Percentiles rank a stretch among this genome's conserved stretches.
These are phyloP conservation scores for Drosophila busckii DNA, from an alignment of 1,140 invertebrate species.

Conservation along the genomic window DNA sequence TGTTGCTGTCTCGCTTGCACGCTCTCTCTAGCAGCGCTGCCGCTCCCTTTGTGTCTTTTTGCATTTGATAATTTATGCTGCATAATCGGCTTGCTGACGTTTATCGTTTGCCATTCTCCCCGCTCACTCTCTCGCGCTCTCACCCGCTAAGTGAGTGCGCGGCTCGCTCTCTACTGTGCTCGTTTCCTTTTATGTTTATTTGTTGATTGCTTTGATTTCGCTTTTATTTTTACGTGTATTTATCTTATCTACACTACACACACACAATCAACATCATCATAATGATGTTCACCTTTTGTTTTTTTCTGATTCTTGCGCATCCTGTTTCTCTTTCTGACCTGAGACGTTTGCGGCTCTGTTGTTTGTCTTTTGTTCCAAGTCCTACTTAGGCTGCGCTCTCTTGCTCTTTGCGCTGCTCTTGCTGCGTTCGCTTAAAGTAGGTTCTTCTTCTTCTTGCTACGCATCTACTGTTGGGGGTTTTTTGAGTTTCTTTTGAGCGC, in stretches of 20 bases:
- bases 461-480: neutral
- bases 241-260: slow-evolving; percentile 18
- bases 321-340: slow-evolving; percentile 60
- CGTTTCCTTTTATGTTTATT: slow-evolving; percentile 74
- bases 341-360: slow-evolving; percentile 15
- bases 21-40: slow-evolving; percentile 4
- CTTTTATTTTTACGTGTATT: slow-evolving; percentile 46
- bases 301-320: slow-evolving; percentile 58
- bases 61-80: slow-evolving; percentile 74
- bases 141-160: neutral
- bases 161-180: slow-evolving; percentile 35
- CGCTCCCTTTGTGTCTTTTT: slow-evolving; percentile 61
- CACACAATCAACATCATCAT: too few relatives aligned
- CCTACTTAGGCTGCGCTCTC: slow-evolving; percentile 37
- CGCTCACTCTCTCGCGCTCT: neutral
- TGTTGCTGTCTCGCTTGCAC: slow-evolving; percentile 4
- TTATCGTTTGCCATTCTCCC: slow-evolving; percentile 61
- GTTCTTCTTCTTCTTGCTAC: slow-evolving; percentile 29
- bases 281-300: slow-evolving; percentile 64
- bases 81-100: slow-evolving; percentile 71
- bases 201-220: slow-evolving; percentile 73
- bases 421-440: slow-evolving; percentile 38
- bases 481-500: slow-evolving; percentile 44
- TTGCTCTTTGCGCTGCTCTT: neutral
- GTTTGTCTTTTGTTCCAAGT: slow-evolving; percentile 6